Percentiles rank a stretch among this genome's conserved stretches.
Conservation (phyloP, 2,113 vertebrate genomes). For the Gymnocephalus cernua region DNA sequence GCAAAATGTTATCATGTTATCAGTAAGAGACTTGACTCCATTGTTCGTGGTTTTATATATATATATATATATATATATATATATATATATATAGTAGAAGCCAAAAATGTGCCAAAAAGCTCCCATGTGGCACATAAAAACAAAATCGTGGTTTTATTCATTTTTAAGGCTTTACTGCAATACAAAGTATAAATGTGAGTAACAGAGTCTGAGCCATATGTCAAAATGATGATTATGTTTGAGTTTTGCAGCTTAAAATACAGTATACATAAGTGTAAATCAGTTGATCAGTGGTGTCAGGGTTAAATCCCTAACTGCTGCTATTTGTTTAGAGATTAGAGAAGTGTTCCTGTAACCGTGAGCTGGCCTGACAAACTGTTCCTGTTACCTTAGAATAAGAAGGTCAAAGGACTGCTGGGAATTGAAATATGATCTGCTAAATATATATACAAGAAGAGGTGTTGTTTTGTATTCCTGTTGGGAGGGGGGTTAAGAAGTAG, state of each 20-base stretch:
- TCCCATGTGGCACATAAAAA: not conserved
- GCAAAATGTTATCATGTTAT: no score
- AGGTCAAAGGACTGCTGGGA: not conserved
- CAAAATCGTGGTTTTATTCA: not conserved
- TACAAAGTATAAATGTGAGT: no score
- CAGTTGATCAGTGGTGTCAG: no score
- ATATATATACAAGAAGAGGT: not conserved
- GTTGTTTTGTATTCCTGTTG: not conserved
- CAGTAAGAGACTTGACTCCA: no score
- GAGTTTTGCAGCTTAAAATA: not conserved
- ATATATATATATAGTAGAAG: no score
- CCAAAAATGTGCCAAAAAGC: not conserved
- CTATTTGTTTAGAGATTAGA: conserved; percentile 14
- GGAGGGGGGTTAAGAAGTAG: not conserved
- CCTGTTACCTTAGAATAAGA: conserved; percentile 1
- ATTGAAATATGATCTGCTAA: not conserved
- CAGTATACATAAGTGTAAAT: not conserved
- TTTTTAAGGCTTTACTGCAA: not conserved
- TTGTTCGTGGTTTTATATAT: no score
- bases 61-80: no score
- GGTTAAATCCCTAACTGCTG: not conserved
- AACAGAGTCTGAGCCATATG: no score
- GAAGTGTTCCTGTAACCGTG: not conserved
- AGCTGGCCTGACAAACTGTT: not conserved
- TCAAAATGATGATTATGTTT: not conserved